Conservation (phyloP, 2,113 vertebrate genomes). For the Nannobrachium achirus region DNA sequence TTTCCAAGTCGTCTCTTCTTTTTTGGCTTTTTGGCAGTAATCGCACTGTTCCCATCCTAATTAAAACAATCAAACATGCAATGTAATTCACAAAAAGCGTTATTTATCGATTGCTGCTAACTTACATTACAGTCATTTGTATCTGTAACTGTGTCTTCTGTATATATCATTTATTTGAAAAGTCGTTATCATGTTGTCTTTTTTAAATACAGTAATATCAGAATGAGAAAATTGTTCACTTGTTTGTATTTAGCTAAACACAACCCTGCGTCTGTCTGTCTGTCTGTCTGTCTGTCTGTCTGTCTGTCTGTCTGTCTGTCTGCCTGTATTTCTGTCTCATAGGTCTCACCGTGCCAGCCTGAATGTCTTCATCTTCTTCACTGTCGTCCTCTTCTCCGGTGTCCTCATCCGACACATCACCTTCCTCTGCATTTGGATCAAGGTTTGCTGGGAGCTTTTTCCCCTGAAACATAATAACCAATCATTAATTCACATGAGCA, state of each 20-base stretch:
- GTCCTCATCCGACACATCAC: constrained; percentile 97
- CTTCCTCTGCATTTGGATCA: constrained; percentile 89
- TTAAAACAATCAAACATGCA: constrained; percentile 30
- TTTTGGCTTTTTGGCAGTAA: constrained; percentile 73
- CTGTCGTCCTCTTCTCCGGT: constrained; percentile 89
- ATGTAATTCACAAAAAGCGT: not conserved
- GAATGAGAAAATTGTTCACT: no score
- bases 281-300: not conserved
- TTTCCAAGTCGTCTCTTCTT: constrained; percentile 79
- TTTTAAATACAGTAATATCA: not conserved
- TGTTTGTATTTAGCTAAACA: no score
- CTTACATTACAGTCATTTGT: not conserved
- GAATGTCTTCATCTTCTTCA: constrained; percentile 43
- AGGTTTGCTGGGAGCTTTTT: constrained; percentile 93
- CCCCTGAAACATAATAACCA: constrained; percentile 76
- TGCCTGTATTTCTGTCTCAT: not conserved
- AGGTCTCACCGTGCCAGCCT: constrained; percentile 38
- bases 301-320: constrained; percentile 3
- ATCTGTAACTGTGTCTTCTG: not conserved
- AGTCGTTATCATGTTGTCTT: not conserved
- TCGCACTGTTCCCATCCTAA: constrained; percentile 66
- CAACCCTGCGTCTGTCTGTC: not conserved
- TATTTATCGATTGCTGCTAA: no score
- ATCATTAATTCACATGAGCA: not conserved
- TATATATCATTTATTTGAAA: constrained; percentile 8